These are phyloP conservation scores for Dreissena polymorpha DNA, from an alignment of 1,140 invertebrate species.

Conservation along the genomic window DNA sequence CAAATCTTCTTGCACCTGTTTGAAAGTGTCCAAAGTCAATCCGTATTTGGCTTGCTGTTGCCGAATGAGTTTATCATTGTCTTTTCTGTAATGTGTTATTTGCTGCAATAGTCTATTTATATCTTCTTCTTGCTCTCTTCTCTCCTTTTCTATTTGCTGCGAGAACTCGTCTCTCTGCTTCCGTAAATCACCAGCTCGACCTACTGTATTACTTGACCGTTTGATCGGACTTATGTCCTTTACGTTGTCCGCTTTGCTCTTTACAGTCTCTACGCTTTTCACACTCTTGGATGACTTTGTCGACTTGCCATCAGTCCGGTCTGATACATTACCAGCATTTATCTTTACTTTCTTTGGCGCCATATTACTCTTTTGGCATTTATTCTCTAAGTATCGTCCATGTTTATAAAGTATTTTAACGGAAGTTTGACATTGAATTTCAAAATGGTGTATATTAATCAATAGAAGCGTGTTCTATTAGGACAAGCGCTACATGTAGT, in stretches of 20 bases:
- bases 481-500: too few species aligned
- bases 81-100: conserved; percentile 37
- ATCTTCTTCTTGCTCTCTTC: conserved; percentile 18
- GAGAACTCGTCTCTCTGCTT: conserved; percentile 27
- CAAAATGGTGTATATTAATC: too few species aligned
- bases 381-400: too few species aligned
- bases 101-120: neutral
- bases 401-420: too few species aligned
- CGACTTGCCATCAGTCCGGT: too few species aligned
- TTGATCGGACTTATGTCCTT: conserved; percentile 32
- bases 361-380: too few species aligned
- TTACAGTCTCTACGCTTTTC: too few species aligned
- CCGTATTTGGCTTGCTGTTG: conserved; percentile 42
- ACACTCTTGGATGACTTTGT: too few species aligned
- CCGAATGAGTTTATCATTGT: conserved; percentile 42
- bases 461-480: too few species aligned
- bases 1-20: conserved; percentile 27
- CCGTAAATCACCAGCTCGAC: conserved; percentile 28
- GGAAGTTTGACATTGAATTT: too few species aligned
- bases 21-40: conserved; percentile 22
- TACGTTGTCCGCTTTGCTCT: neutral
- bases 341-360: too few species aligned
- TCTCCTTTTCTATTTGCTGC: conserved; percentile 19
- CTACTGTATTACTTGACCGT: conserved; percentile 7
- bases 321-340: too few species aligned